phyloP scores from a whole-genome alignment of 2,888 invertebrate species.

The Lepidonotus clava region DNA sequence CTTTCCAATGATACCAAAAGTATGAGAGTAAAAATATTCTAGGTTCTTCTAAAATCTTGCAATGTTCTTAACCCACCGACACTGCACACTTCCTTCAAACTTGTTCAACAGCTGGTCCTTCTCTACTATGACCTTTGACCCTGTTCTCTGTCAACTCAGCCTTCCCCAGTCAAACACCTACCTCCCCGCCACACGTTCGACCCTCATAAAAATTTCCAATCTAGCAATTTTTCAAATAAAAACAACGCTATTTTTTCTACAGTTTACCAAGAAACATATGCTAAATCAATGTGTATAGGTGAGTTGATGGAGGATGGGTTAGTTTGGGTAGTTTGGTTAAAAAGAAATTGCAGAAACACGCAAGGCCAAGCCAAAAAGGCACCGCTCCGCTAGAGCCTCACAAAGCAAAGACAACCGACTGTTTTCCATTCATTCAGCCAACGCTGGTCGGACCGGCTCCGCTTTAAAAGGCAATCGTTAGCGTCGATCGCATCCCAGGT shows the following conservation, averaged over 20 bases:
- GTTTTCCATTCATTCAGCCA: slow-evolving; percentile 23
- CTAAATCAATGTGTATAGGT: too few relatives aligned
- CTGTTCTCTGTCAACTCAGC: background rate
- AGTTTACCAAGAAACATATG: too few relatives aligned
- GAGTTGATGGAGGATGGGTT: too few relatives aligned
- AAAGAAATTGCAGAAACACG: too few relatives aligned
- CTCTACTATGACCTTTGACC: background rate
- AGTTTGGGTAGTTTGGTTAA: too few relatives aligned
- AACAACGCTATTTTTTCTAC: too few relatives aligned
- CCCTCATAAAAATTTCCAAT: background rate
- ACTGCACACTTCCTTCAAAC: background rate
- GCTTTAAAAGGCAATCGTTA: background rate
- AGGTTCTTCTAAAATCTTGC: too few relatives aligned
- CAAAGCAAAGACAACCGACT: background rate
- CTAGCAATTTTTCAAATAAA: too few relatives aligned
- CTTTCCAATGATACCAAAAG: too few relatives aligned
- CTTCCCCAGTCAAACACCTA: background rate
- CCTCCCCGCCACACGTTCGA: background rate
- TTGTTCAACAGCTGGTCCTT: background rate
- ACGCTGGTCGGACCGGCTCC: background rate
- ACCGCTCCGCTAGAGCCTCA: too few relatives aligned
- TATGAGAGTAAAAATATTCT: too few relatives aligned
- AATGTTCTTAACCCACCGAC: background rate
- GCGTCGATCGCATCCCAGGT: background rate
- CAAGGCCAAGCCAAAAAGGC: too few relatives aligned